Conservation (phyloP, 2,113 vertebrate genomes). For the Triplophysa tibetana region DNA sequence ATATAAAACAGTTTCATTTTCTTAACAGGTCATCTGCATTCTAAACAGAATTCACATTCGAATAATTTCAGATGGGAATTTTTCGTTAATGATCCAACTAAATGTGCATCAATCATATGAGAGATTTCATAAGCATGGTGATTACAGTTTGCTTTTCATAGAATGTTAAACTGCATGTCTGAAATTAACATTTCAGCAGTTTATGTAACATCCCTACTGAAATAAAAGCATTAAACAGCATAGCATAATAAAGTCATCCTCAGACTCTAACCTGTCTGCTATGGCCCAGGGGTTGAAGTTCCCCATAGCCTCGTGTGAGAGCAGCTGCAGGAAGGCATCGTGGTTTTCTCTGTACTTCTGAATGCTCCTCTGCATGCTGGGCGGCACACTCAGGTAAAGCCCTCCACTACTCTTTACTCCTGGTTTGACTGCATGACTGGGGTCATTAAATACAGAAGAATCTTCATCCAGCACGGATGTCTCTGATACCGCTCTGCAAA, state of each 20-base stretch:
- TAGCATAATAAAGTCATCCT: not conserved
- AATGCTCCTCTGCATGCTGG: slow-evolving; percentile 74
- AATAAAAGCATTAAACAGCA: not conserved
- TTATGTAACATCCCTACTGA: no score
- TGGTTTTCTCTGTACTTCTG: slow-evolving; percentile 76
- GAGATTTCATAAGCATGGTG: no score
- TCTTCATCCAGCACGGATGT: slow-evolving; percentile 68
- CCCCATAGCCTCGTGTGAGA: slow-evolving; percentile 79
- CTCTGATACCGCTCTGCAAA: slow-evolving; percentile 65
- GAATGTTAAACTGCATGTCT: no score
- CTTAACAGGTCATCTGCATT: no score
- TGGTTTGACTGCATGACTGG: slow-evolving; percentile 33
- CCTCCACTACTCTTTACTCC: slow-evolving; percentile 34
- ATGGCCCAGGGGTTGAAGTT: slow-evolving; percentile 85
- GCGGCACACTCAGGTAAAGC: slow-evolving; percentile 72
- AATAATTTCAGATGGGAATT: no score
- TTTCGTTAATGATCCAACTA: no score
- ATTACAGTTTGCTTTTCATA: no score
- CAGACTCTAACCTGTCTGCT: slow-evolving; percentile 80
- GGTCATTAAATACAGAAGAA: slow-evolving; percentile 35
- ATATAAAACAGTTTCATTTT: no score
- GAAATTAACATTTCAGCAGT: no score
- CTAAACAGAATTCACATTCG: no score
- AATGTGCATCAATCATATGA: no score
- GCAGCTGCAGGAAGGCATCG: slow-evolving; percentile 75